phyloP scores from a whole-genome alignment of 2,113 vertebrate species.

The Mobula birostris region DNA sequence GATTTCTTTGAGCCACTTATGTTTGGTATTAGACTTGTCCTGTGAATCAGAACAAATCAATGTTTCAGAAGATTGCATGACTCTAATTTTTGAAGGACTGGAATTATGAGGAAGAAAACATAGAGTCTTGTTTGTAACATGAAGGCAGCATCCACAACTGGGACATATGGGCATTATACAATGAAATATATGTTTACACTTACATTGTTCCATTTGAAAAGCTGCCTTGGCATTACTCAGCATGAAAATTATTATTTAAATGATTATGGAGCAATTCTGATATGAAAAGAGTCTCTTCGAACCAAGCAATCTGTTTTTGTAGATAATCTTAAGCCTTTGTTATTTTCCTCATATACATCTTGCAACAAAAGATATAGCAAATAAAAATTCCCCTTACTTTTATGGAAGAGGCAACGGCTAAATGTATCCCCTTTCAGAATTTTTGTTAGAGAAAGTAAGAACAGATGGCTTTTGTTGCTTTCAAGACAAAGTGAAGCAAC shows the following conservation, averaged over 20 bases:
- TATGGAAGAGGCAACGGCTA: background rate
- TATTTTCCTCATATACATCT: background rate
- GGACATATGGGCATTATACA: background rate
- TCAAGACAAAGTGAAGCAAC: background rate
- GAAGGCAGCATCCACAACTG: background rate
- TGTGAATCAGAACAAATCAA: background rate
- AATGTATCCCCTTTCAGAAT: background rate
- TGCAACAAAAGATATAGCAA: background rate
- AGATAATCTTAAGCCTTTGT: background rate
- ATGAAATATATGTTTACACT: background rate
- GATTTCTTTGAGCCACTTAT: background rate
- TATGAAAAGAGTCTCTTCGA: background rate
- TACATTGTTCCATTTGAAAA: background rate
- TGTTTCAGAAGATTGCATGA: background rate
- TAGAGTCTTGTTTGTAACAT: background rate
- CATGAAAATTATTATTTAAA: conserved; percentile 22
- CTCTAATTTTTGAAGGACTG: background rate
- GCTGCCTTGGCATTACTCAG: background rate
- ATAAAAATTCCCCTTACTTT: background rate
- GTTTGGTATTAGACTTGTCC: background rate
- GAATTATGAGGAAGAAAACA: background rate
- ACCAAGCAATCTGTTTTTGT: background rate
- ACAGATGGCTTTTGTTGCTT: conserved; percentile 2
- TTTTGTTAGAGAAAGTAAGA: background rate
- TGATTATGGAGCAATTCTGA: background rate